phyloP scores from a whole-genome alignment of 1,140 invertebrate genomes.

The Bombus pyrosoma region DNA sequence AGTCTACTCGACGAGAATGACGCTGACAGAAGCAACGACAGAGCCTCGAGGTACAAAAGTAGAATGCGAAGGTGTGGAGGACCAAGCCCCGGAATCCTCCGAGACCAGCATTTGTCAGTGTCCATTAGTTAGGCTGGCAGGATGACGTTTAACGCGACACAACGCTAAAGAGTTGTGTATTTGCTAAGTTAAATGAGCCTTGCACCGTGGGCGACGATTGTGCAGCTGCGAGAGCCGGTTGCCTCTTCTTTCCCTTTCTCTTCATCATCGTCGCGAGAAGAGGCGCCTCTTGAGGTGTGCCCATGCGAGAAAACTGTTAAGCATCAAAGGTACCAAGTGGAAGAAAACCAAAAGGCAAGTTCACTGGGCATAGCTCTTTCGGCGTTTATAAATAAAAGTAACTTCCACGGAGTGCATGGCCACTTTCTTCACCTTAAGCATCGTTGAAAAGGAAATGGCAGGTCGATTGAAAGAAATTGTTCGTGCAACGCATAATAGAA shows the following conservation, averaged over 20 bases:
- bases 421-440: background rate
- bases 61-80: conserved; percentile 39
- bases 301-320: conserved; percentile 67
- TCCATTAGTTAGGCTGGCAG: conserved; percentile 62
- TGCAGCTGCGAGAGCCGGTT: conserved; percentile 62
- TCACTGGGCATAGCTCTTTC: conserved; percentile 49
- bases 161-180: conserved; percentile 74
- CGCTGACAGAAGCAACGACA: background rate
- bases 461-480: background rate
- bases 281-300: conserved; percentile 65
- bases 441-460: background rate
- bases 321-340: conserved; percentile 42
- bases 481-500: background rate
- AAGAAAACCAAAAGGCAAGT: conserved; percentile 26
- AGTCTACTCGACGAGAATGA: background rate
- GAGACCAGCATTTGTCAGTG: conserved; percentile 68
- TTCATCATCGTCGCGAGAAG: conserved; percentile 30
- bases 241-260: background rate
- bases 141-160: conserved; percentile 65
- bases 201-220: conserved; percentile 68
- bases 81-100: conserved; percentile 39
- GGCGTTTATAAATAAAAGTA: conserved; percentile 62
- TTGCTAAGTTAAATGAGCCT: conserved; percentile 71
- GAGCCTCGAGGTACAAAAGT: conserved; percentile 1
- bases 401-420: conserved; percentile 28